Evolutionary conservation across 2,888 invertebrate genomes (phyloP).

Genomic region (Andricus curvator): DNA sequence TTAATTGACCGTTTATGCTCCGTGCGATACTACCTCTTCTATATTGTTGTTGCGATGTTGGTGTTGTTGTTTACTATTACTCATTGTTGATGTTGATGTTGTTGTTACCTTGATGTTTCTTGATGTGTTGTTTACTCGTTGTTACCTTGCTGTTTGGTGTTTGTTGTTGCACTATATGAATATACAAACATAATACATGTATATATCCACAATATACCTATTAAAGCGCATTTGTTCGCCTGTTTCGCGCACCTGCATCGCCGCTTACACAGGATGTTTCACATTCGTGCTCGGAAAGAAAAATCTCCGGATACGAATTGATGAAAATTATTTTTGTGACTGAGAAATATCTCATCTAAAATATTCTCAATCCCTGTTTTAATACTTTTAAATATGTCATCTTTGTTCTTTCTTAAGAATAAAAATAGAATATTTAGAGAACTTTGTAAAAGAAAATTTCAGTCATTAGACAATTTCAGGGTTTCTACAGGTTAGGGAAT

Average conservation of each 20-base stretch:
- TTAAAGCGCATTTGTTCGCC: slow-evolving; percentile 35
- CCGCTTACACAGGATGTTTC: slow-evolving; percentile 36
- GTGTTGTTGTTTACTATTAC: slow-evolving; percentile 74
- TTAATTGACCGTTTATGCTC: slow-evolving; percentile 69
- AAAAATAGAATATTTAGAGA: too few species aligned
- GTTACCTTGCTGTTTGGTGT: slow-evolving; percentile 78
- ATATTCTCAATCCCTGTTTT: too few species aligned
- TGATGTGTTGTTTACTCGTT: slow-evolving; percentile 77
- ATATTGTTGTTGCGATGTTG: slow-evolving; percentile 76
- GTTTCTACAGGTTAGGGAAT: too few species aligned
- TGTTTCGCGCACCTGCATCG: slow-evolving; percentile 52
- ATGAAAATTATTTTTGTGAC: not conserved
- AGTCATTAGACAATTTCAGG: too few species aligned
- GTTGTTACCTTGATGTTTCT: slow-evolving; percentile 77
- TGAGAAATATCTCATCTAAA: too few species aligned
- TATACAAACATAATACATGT: slow-evolving; percentile 57
- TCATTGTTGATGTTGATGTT: slow-evolving; percentile 77
- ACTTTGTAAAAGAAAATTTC: too few species aligned
- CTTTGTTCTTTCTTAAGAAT: too few species aligned
- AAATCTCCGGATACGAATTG: slow-evolving; percentile 6
- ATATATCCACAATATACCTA: slow-evolving; percentile 58
- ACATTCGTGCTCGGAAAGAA: not conserved
- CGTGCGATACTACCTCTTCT: slow-evolving; percentile 60
- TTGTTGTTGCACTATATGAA: slow-evolving; percentile 75
- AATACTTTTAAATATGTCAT: too few species aligned